These are phyloP conservation scores for Menura novaehollandiae DNA, from an alignment of 2,113 vertebrate genomes.

Conservation along the genomic window DNA sequence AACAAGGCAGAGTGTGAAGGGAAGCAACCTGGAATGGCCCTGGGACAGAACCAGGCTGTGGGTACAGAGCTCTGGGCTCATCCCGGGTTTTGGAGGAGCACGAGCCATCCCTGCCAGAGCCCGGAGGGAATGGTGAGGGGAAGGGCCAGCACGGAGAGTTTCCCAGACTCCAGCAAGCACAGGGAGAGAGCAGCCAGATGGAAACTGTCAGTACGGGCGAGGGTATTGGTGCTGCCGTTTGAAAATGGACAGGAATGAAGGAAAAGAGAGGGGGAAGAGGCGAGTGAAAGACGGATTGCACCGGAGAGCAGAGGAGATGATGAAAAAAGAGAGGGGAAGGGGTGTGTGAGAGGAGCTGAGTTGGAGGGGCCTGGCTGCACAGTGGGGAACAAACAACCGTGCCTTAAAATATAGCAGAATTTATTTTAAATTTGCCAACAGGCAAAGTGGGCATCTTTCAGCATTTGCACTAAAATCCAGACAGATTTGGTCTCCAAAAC, in stretches of 20 bases:
- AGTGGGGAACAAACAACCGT: neutral
- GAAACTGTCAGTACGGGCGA: conserved; percentile 13
- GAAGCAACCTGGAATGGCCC: neutral
- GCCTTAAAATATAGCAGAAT: neutral
- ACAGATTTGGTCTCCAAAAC: neutral
- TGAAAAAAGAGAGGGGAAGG: neutral
- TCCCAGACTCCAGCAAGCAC: neutral
- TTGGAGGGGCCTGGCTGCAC: neutral
- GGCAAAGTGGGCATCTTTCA: neutral
- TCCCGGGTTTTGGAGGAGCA: neutral
- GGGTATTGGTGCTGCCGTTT: conserved; percentile 19
- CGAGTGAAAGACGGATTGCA: neutral
- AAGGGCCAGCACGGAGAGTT: neutral
- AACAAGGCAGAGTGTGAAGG: neutral
- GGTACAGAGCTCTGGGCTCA: neutral
- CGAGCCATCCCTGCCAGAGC: neutral
- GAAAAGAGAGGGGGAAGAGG: neutral
- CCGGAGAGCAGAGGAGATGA: neutral
- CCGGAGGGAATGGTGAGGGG: neutral
- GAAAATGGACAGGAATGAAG: neutral
- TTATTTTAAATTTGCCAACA: neutral
- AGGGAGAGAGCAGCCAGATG: conserved; percentile 34
- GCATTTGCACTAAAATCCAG: neutral
- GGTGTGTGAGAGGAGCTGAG: neutral
- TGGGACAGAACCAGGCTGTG: neutral